A percentile compares a stretch with the other conserved stretches of the same genome.
Conservation (phyloP, 2,797 vertebrate species). For the Numenius phaeopus region DNA sequence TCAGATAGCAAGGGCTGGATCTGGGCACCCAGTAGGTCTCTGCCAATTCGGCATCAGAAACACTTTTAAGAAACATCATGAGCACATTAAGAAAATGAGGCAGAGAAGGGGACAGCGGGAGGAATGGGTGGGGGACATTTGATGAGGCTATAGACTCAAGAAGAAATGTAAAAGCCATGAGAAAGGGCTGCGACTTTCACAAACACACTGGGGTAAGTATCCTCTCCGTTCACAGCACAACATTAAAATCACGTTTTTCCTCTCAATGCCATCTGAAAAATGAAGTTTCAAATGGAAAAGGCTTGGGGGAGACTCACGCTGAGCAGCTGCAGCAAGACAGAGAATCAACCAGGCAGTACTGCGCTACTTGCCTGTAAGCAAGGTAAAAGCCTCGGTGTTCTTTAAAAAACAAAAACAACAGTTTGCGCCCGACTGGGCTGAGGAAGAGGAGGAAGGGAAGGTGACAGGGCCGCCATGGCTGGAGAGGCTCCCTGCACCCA, state of each 20-base stretch:
- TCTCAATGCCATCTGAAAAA: background rate
- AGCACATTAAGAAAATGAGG: background rate
- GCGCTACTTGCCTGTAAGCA: background rate
- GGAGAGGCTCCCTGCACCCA: rapidly evolving
- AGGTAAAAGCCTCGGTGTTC: background rate
- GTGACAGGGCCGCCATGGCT: rapidly evolving
- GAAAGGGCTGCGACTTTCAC: background rate
- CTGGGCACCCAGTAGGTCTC: background rate
- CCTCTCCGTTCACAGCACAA: rapidly evolving
- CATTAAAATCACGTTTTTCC: rapidly evolving
- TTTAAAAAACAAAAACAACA: background rate
- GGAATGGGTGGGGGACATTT: background rate
- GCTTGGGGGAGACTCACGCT: too few species aligned
- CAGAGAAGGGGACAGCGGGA: rapidly evolving
- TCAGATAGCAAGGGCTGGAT: background rate
- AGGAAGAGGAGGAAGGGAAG: background rate
- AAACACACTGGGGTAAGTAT: rapidly evolving
- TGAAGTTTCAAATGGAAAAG: background rate
- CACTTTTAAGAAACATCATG: too few species aligned
- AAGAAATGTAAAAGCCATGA: rapidly evolving
- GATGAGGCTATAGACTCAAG: background rate
- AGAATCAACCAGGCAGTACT: background rate
- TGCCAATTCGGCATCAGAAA: background rate
- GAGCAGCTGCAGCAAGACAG: background rate
- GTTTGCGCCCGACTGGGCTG: rapidly evolving